Base-by-base conservation (phyloP, 30 jellyfish, hydroid and myxozoan species). In the Aurelia aurita region DNA sequence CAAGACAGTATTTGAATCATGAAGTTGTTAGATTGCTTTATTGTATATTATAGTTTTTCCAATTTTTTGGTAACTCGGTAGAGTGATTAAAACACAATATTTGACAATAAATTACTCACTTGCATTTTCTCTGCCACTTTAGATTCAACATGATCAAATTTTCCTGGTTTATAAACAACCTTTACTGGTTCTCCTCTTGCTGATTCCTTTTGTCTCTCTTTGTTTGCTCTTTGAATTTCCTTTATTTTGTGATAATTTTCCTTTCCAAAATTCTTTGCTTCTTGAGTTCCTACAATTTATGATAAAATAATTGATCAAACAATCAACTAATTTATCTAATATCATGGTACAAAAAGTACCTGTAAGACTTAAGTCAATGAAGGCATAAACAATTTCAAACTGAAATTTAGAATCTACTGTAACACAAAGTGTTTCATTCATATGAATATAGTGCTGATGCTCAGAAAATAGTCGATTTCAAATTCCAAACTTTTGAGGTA, bases 131-230 rank as follows among this genome's bases (percentile, higher is more conserved):
- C 92, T 29, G 97, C 95, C 59, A 94, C 99, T 71, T 94, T 94
- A 5, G 99, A 94, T 47, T 64, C 91, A 46, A 94, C 90, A 79
- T 94, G 97, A 53, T 94, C 99, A 79, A 77, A 94, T 80, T 89
- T 94, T 29, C 96, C 96, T 13, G 95, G 97, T 53, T 93, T 93
- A 77, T 93, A 87, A 28, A 94, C 99, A 60, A 89, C 99, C 78
- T 84, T 83, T 26, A 94, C 92, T 3, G 99, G 99, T 31, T 91
- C 93, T 27, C 84, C 90, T 16, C 92, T 84, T n/a, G 94, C 74
- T 19, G 92, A 46, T 31, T 77, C 97, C 28, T 49, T 49, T 34
- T 85, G 96, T 32, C 84, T 83, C 66, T 82, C 92, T 87, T 49
- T 66, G 45, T 82, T 88, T 39, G 95, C 97, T 59, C 89, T 75